These are phyloP conservation scores for Paraescarpia echinospica DNA, from an alignment of 1,140 invertebrate species.

Conservation along the genomic window DNA sequence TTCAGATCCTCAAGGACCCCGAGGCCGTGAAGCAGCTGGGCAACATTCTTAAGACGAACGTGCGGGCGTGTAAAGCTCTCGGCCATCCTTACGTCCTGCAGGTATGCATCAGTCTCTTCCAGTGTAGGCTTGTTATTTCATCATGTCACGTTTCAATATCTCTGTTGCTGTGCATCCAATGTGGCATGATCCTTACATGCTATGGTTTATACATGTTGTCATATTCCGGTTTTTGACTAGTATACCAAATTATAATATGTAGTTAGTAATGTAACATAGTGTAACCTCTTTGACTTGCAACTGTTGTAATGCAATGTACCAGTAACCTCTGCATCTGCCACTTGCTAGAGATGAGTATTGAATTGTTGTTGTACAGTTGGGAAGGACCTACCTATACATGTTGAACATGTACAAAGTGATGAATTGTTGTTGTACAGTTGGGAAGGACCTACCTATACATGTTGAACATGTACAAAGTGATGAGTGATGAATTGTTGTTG, in stretches of 20 bases:
- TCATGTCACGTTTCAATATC: background rate
- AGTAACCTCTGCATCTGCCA: background rate
- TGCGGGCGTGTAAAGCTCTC: conserved; percentile 94
- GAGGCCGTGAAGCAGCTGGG: conserved; percentile 96
- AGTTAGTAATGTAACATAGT: background rate
- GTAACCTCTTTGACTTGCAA: background rate
- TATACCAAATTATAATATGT: too few relatives aligned
- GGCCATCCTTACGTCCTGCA: conserved; percentile 95
- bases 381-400: conserved; percentile 98
- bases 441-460: conserved; percentile 97
- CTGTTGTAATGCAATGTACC: background rate
- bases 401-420: conserved; percentile 99
- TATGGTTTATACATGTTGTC: too few relatives aligned
- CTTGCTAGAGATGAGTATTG: background rate
- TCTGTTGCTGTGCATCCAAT: background rate
- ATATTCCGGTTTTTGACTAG: background rate
- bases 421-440: conserved; percentile 72
- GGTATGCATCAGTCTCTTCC: conserved; percentile 47
- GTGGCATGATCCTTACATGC: background rate
- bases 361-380: conserved; percentile 66
- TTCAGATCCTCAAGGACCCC: conserved; percentile 92
- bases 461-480: conserved; percentile 99
- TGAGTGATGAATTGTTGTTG: conserved; percentile 90
- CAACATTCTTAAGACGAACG: conserved; percentile 98
- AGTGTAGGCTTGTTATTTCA: conserved; percentile 9